These are phyloP conservation scores for Coenobita brevimanus DNA, from an alignment of 1,140 invertebrate species.

Conservation along the genomic window DNA sequence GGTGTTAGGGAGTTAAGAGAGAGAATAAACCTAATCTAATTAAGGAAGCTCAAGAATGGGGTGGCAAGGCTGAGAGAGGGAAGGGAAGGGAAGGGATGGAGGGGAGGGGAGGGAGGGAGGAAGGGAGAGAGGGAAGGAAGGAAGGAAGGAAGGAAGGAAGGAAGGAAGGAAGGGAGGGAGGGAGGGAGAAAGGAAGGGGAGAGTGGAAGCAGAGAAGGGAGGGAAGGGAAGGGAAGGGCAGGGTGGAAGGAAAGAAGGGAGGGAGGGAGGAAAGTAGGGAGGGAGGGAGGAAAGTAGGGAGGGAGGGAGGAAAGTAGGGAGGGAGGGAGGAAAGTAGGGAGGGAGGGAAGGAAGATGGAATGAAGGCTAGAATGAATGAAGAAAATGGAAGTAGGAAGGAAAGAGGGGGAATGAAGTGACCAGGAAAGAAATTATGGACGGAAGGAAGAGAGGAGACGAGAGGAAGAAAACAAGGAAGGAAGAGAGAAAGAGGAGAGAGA, in stretches of 20 bases:
- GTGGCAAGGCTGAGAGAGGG: neutral
- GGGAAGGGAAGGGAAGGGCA: neutral
- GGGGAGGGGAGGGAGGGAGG: neutral
- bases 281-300: neutral
- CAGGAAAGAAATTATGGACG: neutral
- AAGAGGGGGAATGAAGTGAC: neutral
- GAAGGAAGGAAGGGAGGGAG: neutral
- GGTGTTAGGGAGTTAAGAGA: too few species aligned
- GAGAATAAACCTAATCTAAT: neutral
- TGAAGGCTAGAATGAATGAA: neutral
- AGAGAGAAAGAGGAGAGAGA: neutral
- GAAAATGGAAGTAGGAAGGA: neutral
- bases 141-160: neutral
- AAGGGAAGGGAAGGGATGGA: neutral
- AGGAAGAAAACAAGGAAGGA: neutral
- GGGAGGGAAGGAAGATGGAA: neutral
- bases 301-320: neutral
- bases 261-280: neutral
- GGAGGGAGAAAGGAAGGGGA: neutral
- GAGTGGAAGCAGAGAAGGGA: neutral
- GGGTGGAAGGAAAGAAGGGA: neutral
- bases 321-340: neutral
- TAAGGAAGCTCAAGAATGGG: neutral
- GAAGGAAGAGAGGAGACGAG: neutral
- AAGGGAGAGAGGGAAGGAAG: neutral